Base-by-base conservation (phyloP, 2,888 invertebrate species). In the Troides helena region DNA sequence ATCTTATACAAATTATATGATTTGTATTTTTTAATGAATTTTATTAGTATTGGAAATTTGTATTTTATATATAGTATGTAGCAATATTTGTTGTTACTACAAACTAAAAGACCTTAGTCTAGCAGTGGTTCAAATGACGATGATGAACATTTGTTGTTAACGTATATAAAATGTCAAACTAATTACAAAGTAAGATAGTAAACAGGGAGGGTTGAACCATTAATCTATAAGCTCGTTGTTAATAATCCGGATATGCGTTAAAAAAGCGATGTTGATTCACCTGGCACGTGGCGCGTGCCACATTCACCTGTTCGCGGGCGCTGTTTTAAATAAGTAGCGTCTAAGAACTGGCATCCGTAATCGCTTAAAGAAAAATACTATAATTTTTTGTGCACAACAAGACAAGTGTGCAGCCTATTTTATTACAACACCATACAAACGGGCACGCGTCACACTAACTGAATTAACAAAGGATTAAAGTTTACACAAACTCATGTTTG, bases 281-380 rank as follows among this genome's bases (percentile, higher is more conserved):
- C 90, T 89, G 88, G 78, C 81, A 68, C 53, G n/a, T 68, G 83
- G 83, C 90, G 84, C 90, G 90, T 87, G 90, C 85, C 79, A 50
- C 72, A 72, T 83, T 88, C 90, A 90, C 89, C 90, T 90, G 90
- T 89, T 86, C 74, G 57, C 68, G 43, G 14, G 23, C 70, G 78
- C 75, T 77, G 74, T 80, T 79, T 79, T 79, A 79, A 77, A 81
- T 82, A 81, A 80, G 75, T 78, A 78, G 72, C 74, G 74, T 73
- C 74, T 79, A 69, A 62, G 73, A 78, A 77, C 74, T 73, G 72
- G 74, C 77, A 78, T 73, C 60, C 62, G 50, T 75, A 75, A 74
- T 73, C 72, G 70, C 74, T 72, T 73, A 71, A 74, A 74, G 73
- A 76, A 78, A 73, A 77, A 75, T 79, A 78, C 77, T 72, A 82